Evolutionary conservation across 2,888 invertebrate genomes (phyloP), one percentile per base, ranked within the genome.

Genomic region (Masnerella sp.): DNA sequence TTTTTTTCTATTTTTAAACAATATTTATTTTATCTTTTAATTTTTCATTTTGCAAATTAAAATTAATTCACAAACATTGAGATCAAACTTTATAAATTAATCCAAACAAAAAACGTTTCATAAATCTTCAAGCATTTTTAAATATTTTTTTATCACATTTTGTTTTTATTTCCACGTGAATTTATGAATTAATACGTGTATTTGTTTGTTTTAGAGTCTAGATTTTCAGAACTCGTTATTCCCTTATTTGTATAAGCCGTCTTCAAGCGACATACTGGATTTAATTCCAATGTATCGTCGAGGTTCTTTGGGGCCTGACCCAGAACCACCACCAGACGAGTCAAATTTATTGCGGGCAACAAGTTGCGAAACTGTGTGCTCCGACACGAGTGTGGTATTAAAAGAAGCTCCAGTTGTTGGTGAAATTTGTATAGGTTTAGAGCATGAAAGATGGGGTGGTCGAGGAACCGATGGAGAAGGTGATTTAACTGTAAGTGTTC

Each of bases 341-440:
- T 73, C 88, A 0, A 85, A 85, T 28, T 87, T 93, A 61, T 90
- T 91, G 78, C 87, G 93, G 70, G 94, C 94, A 0, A 89, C 93
- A 78, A 94, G 94, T 17, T 95, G 94, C 83, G 95, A 95, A 81
- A 94, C 94, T 47, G 93, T 95, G 17, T 93, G 92, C 79, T 94
- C 94, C 0, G 94, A 95, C 79, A 93, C 94, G 0, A 94, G 94
- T 0, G 92, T 94, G 0, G 90, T 91, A 15, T 88, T 93, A 18
- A 91, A 80, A 28, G 91, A 91, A 81, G 90, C 92, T 5, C 92
- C 92, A 74, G 89, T 92, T 64, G 93, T 93, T 0, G 95, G 95
- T 3, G 92, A 93, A 84, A 87, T 95, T 5, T 94, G 94, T 85
- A 90, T 95, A 74, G 93, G 93, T 7, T 88, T 95, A 51, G 93